Base-by-base conservation (phyloP, 2,113 vertebrate species). In the Dromiciops gliroides region DNA sequence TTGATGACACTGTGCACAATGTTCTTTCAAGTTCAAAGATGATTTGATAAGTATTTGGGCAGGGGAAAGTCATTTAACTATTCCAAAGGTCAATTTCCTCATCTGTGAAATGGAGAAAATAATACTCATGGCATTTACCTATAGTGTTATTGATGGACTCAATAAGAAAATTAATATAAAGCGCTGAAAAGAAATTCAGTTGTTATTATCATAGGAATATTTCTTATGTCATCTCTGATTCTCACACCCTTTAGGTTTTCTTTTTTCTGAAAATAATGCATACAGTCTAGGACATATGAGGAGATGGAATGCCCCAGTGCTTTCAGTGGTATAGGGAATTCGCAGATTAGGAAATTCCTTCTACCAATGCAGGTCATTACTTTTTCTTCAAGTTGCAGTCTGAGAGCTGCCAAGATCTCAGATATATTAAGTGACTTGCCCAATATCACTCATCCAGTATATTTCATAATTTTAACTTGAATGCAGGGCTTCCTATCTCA, bases 251-350 rank as follows among this genome's bases (percentile, higher is more conserved):
- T 4, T 93, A 93, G 8, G 5, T 37, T 12, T 22, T 75, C 8
- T 50, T 51, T 92, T n/a, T 2, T n/a, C n/a, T 94, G 47, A 95
- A 91, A 88, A 91, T 67, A 37, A n/a, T 67, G 56, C 28, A 37
- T 60, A 60, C 9, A 28, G 9, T 11, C 67, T 5, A n/a, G 37
- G 37, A 75, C 14, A 16, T 1, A n/a, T 75, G 37, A 75, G 53
- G 53, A 60, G 28, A 67, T 37, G 16, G 37, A n/a, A 4, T 83
- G 16, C 1, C 7, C 4, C 16, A 83, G 67, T 83, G 3, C 3
- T 44, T 44, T 83, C 37, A 44, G 6, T 44, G 19, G 0, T 44
- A 83, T 22, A 83, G 16, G 12, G 16, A 83, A 83, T 83, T 83
- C n/a, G 16, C 16, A 22, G 1, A 83, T 83, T 16, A 44, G n/a